Evolutionary conservation across 2,797 vertebrate genomes (phyloP).

Genomic region (Cheirogaleus major): DNA sequence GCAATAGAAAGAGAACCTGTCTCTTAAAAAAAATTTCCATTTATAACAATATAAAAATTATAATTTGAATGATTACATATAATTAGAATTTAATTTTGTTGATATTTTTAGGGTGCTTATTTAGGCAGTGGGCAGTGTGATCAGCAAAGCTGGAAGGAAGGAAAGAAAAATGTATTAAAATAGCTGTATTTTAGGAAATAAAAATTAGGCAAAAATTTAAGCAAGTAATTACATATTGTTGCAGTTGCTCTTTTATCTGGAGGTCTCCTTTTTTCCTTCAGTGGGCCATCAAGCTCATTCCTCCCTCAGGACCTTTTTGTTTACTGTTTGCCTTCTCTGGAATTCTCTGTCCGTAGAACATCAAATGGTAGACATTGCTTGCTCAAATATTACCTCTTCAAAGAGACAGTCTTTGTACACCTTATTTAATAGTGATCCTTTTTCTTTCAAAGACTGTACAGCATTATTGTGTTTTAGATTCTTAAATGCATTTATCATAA

Average conservation of each 20-base stretch:
- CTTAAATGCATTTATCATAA: background rate
- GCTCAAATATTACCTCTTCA: background rate
- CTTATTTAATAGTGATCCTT: background rate
- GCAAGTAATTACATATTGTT: background rate
- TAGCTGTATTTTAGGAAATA: background rate
- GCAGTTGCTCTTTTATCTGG: background rate
- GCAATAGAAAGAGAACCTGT: too few species aligned
- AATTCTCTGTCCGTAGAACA: background rate
- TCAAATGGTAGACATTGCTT: background rate
- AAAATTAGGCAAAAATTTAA: constrained; percentile 8
- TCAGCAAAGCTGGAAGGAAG: background rate
- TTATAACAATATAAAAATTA: background rate
- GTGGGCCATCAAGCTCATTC: background rate
- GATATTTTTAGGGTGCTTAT: background rate
- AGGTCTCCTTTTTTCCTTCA: background rate
- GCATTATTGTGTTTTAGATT: constrained; percentile 18
- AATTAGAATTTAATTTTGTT: background rate
- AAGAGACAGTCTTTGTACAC: background rate
- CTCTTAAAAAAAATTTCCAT: background rate
- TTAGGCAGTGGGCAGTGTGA: background rate
- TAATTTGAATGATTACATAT: background rate
- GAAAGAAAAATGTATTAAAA: background rate
- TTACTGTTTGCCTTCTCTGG: background rate
- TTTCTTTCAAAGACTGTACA: background rate
- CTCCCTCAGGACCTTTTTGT: background rate